A percentile compares a stretch with the other conserved stretches of the same genome.
Evolutionary conservation across 2,888 invertebrate genomes (phyloP).

Genomic region (Cantharis lateralis): DNA sequence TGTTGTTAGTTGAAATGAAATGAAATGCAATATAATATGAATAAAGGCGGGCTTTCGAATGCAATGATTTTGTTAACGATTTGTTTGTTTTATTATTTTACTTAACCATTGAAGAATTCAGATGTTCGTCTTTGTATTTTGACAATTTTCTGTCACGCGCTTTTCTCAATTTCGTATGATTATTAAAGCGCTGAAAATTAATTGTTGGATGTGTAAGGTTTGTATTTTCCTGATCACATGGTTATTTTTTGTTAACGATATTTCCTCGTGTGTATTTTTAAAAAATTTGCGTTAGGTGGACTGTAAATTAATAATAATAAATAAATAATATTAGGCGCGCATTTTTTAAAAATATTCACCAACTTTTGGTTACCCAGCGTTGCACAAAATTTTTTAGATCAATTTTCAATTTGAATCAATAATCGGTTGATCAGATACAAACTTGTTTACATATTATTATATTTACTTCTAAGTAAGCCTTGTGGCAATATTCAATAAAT

Average conservation of each 20-base stretch:
- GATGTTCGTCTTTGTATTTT: slow-evolving; percentile 34
- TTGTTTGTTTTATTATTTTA: slow-evolving; percentile 20
- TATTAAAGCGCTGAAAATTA: slow-evolving; percentile 31
- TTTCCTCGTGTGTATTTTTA: not conserved
- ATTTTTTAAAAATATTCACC: not conserved
- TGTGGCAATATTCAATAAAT: slow-evolving; percentile 39
- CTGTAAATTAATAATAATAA: slow-evolving; percentile 4
- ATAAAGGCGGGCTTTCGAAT: slow-evolving; percentile 26
- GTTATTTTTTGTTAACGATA: slow-evolving; percentile 16
- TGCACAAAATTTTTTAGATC: slow-evolving; percentile 22
- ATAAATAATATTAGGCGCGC: not conserved
- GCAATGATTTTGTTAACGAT: slow-evolving; percentile 3
- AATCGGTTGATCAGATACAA: slow-evolving; percentile 38
- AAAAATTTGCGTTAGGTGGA: not conserved
- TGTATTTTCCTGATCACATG: slow-evolving; percentile 33
- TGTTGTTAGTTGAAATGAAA: slow-evolving; percentile 29
- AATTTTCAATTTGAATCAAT: slow-evolving; percentile 17
- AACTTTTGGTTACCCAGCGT: slow-evolving; percentile 4
- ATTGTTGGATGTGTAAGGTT: slow-evolving; percentile 34
- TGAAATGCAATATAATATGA: slow-evolving; percentile 23
- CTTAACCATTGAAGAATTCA: slow-evolving; percentile 29
- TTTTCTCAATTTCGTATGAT: slow-evolving; percentile 18
- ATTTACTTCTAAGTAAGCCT: slow-evolving; percentile 36
- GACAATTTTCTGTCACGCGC: slow-evolving; percentile 33
- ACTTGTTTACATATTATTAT: slow-evolving; percentile 35